phyloP scores from a whole-genome alignment of 2,888 invertebrate genomes.

The Diplazon laetatorius region DNA sequence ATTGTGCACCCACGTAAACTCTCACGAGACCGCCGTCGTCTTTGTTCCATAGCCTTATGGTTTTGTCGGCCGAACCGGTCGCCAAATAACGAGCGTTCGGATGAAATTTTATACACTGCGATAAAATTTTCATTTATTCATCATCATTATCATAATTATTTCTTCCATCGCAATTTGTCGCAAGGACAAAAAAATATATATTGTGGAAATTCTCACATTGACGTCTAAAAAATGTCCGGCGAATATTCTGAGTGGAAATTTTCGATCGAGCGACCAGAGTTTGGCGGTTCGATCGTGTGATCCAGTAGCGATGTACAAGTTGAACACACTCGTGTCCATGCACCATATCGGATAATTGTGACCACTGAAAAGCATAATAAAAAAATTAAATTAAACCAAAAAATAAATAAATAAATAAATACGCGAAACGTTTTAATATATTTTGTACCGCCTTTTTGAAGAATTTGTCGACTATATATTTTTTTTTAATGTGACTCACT shows the following conservation, averaged over 20 bases:
- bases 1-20: slow-evolving; percentile 90
- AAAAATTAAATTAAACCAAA: slow-evolving; percentile 17
- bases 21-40: slow-evolving; percentile 92
- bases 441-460: no score
- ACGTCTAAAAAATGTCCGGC: slow-evolving; percentile 95
- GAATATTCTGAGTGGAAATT: slow-evolving; percentile 92
- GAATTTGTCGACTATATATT: no score
- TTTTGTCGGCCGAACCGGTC: slow-evolving; percentile 95
- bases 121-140: slow-evolving; percentile 43
- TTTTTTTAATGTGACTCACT: no score
- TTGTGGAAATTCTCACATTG: slow-evolving; percentile 86
- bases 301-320: slow-evolving; percentile 89
- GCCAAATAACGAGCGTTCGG: slow-evolving; percentile 95
- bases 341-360: slow-evolving; percentile 96
- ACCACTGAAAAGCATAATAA: slow-evolving; percentile 84
- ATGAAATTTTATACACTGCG: slow-evolving; percentile 93
- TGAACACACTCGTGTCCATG: slow-evolving; percentile 88
- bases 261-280: slow-evolving; percentile 92
- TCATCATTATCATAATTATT: no score
- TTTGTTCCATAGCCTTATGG: slow-evolving; percentile 93
- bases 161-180: no score
- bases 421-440: no score
- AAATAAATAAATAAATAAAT: no score
- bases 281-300: slow-evolving; percentile 92
- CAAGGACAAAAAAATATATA: no score